These are phyloP conservation scores for Chloroceryle inda DNA, from an alignment of 2,797 vertebrate genomes.

Conservation along the genomic window DNA sequence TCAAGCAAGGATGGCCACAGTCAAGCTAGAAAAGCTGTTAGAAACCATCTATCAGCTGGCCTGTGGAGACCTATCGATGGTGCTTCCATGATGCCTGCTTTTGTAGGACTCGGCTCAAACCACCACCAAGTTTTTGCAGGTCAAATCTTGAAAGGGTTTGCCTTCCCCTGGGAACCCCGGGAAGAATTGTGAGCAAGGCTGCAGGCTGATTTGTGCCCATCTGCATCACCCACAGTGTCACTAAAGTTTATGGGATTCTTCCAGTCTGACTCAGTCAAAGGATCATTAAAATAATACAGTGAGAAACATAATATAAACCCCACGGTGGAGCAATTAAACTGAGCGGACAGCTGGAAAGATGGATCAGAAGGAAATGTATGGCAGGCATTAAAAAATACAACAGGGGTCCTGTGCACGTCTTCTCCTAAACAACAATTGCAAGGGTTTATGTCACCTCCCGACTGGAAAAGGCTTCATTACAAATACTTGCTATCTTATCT, in stretches of 20 bases:
- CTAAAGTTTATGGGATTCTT: slow-evolving; percentile 61
- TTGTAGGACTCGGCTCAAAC: neutral
- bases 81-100: neutral
- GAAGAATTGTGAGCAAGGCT: neutral
- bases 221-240: slow-evolving; percentile 18
- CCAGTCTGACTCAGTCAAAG: slow-evolving; percentile 62
- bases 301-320: slow-evolving; percentile 18
- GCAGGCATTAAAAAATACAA: neutral
- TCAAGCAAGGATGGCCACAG: neutral
- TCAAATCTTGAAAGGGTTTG: neutral
- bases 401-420: neutral
- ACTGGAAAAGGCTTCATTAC: neutral
- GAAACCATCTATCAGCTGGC: neutral
- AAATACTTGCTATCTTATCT: neutral
- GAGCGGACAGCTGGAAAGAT: slow-evolving; percentile 26
- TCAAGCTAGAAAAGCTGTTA: neutral
- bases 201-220: slow-evolving; percentile 27
- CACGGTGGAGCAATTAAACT: neutral
- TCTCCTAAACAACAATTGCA: neutral
- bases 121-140: neutral
- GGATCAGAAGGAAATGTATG: slow-evolving; percentile 21
- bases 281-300: slow-evolving; percentile 67
- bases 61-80: neutral
- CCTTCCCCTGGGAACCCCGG: neutral
- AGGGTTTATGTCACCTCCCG: neutral